These are phyloP conservation scores for Ichneumoninae sp. DNA, from an alignment of 2,888 invertebrate genomes.

Conservation along the genomic window DNA sequence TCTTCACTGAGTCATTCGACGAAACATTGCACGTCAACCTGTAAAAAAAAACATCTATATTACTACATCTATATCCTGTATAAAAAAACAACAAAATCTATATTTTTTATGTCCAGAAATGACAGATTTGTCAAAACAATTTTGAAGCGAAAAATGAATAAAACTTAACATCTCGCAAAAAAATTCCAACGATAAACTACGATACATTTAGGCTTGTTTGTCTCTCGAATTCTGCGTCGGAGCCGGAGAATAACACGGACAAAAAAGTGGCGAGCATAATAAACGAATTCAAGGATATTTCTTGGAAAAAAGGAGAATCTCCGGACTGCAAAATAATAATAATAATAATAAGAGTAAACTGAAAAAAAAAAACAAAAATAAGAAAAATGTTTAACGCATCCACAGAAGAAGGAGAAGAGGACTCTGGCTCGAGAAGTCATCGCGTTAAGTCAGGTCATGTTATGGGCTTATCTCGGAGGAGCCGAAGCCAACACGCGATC, in stretches of 20 bases:
- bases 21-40: neutral
- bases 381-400: slow-evolving; percentile 10
- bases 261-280: neutral
- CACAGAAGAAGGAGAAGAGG: slow-evolving; percentile 15
- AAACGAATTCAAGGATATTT: slow-evolving; percentile 21
- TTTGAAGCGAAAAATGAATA: neutral
- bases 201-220: neutral
- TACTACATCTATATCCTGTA: too few species aligned
- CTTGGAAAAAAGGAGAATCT: slow-evolving; percentile 25
- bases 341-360: slow-evolving; percentile 1
- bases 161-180: neutral
- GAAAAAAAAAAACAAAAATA: neutral
- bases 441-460: slow-evolving; percentile 82
- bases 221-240: neutral
- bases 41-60: neutral
- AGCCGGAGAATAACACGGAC: neutral
- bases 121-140: neutral
- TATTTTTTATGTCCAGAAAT: neutral
- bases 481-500: slow-evolving; percentile 50
- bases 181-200: neutral
- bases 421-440: slow-evolving; percentile 45
- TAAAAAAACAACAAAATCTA: neutral
- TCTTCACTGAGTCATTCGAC: neutral
- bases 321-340: slow-evolving; percentile 35
- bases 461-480: slow-evolving; percentile 78